Conservation (phyloP, 2,888 invertebrate species). For the Amblyjoppa proteus region DNA sequence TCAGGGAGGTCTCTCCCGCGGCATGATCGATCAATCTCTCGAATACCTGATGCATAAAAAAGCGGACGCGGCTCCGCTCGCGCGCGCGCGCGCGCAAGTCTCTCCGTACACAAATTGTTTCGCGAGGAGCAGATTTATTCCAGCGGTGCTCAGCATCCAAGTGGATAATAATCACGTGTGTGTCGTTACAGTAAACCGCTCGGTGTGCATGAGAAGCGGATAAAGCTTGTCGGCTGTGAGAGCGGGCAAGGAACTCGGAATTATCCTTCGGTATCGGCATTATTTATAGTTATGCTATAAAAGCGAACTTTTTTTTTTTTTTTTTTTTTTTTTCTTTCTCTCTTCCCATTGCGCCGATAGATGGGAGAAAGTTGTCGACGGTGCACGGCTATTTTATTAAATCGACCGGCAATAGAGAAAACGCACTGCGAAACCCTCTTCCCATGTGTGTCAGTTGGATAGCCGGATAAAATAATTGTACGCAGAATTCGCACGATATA, state of each 20-base stretch:
- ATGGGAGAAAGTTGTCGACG: slow-evolving; percentile 53
- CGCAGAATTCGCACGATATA: slow-evolving; percentile 46
- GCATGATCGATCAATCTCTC: slow-evolving; percentile 69
- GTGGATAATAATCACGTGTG: slow-evolving; percentile 57
- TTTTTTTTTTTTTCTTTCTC: background rate
- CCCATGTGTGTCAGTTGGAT: slow-evolving; percentile 13
- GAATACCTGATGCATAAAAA: slow-evolving; percentile 60
- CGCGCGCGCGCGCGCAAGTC: slow-evolving; percentile 29
- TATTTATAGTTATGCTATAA: slow-evolving; percentile 1
- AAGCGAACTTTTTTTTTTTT: background rate
- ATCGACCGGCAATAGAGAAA: slow-evolving; percentile 29
- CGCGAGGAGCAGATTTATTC: slow-evolving; percentile 60
- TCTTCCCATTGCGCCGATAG: background rate
- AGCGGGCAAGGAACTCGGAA: background rate
- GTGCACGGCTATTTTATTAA: background rate
- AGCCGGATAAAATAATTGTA: slow-evolving; percentile 35
- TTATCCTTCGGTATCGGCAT: slow-evolving; percentile 1
- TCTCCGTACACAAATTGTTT: slow-evolving; percentile 65
- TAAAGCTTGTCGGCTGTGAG: slow-evolving; percentile 2
- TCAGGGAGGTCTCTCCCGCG: slow-evolving; percentile 66
- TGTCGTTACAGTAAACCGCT: slow-evolving; percentile 16
- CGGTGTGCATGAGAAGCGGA: background rate
- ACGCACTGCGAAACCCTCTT: slow-evolving; percentile 11
- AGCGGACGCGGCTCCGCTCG: slow-evolving; percentile 36
- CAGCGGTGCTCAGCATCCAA: slow-evolving; percentile 47